Evolutionary conservation across 2,113 vertebrate genomes (phyloP), one percentile per base, ranked within the genome.

Genomic region (Scolopax mira): DNA sequence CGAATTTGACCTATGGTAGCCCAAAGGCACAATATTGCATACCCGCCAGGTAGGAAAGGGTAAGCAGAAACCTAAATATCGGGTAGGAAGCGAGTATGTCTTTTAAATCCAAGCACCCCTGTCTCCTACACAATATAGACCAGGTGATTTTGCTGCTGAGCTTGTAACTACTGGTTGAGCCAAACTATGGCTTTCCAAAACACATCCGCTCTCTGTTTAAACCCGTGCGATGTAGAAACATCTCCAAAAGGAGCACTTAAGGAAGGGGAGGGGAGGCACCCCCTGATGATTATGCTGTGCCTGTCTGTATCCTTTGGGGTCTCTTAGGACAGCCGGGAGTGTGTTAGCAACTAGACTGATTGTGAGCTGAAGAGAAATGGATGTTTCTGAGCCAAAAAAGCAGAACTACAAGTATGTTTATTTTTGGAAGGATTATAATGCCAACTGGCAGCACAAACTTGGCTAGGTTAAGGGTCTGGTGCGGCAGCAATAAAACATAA

Each of bases 381-480:
- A 28, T 15, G 0, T 35, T 92, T 85, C 67, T 80, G 89, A 96
- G 94, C 94, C 92, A 92, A 79, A 23, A 81, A 14, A 91, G 57
- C 44, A 28, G 61, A 89, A 92, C 67, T 95, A 65, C 67, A 93
- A 96, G 82, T 93, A 25, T 93, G 89, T 89, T 88, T 95, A 94
- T 94, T 96, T 96, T 95, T 14, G 33, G 91, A 89, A 94, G 54
- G 57, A 79, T 69, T 28, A 11, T 80, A 28, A 55, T 95, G 94
- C 96, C 96, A 96, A 51, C 90, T 96, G 90, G 86, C 95, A 94
- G 82, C 54, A 13, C 54, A 75, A 2, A 91, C 84, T 89, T 97
- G 94, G 88, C 90, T 90, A 10, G 72, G 93, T 73, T 64, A 64
- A 74, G 80, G 80, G 80, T 93, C 80, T 94, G 93, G 92, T 88